Percentiles rank a stretch among this genome's conserved stretches.
phyloP scores from a whole-genome alignment of 2,113 vertebrate genomes.

The Hippocampus mohnikei region DNA sequence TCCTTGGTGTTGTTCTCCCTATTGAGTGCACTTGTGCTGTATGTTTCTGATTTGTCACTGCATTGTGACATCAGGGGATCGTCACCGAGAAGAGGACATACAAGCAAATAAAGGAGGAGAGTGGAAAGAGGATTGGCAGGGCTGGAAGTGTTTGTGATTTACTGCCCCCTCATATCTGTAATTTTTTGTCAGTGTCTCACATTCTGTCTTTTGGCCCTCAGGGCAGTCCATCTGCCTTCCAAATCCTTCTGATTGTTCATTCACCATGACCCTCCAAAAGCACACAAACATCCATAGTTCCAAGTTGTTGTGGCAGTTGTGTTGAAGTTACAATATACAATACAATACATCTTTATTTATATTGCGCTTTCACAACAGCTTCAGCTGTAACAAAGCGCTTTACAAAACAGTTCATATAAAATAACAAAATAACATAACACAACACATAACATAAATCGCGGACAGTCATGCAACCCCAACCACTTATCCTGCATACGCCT shows the following conservation, averaged over 20 bases:
- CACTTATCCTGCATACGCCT: no score
- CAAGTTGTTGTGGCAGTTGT: slow-evolving; percentile 61
- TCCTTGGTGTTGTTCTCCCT: neutral
- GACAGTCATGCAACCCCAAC: no score
- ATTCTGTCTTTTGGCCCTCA: slow-evolving; percentile 60
- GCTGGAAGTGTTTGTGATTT: slow-evolving; percentile 53
- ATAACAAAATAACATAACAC: no score
- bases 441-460: no score
- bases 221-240: slow-evolving; percentile 73
- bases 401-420: no score
- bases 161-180: slow-evolving; percentile 41
- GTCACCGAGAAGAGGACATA: slow-evolving; percentile 19
- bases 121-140: slow-evolving; percentile 39
- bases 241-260: slow-evolving; percentile 70
- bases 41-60: slow-evolving; percentile 9
- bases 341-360: no score
- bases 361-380: no score
- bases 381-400: no score
- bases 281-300: slow-evolving; percentile 45
- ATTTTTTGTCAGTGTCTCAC: slow-evolving; percentile 10
- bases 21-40: neutral
- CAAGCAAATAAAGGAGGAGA: slow-evolving; percentile 11
- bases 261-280: slow-evolving; percentile 68
- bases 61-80: slow-evolving; percentile 23
- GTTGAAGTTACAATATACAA: slow-evolving; percentile 33